These are phyloP conservation scores for Hirundichthys speculiger DNA, from an alignment of 2,113 vertebrate species.

Conservation along the genomic window DNA sequence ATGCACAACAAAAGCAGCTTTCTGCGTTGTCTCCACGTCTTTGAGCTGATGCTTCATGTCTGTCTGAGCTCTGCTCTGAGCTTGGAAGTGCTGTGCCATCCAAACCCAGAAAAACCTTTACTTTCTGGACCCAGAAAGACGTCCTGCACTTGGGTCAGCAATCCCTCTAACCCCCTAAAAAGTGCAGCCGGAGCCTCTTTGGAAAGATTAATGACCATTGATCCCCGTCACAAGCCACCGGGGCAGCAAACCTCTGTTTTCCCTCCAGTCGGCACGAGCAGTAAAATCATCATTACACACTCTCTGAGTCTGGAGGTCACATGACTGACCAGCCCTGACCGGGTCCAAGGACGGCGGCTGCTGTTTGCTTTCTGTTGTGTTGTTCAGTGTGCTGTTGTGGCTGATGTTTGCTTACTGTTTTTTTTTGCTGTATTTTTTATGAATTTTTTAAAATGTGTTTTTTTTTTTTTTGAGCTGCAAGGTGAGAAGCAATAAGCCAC, in stretches of 20 bases:
- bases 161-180: slow-evolving; percentile 69
- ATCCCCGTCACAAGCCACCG: slow-evolving; percentile 69
- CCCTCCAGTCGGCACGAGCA: slow-evolving; percentile 48
- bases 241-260: slow-evolving; percentile 62
- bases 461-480: slow-evolving; percentile 17
- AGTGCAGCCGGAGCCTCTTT: slow-evolving; percentile 74
- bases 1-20: not conserved
- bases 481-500: slow-evolving; percentile 2
- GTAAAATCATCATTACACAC: slow-evolving; percentile 70
- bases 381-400: slow-evolving; percentile 38
- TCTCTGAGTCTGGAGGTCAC: slow-evolving; percentile 47
- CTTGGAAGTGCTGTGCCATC: slow-evolving; percentile 62
- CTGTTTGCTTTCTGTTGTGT: slow-evolving; percentile 38
- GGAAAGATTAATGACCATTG: slow-evolving; percentile 82
- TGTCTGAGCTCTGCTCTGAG: slow-evolving; percentile 23
- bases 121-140: slow-evolving; percentile 65
- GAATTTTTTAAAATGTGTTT: slow-evolving; percentile 8
- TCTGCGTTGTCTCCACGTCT: not conserved
- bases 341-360: slow-evolving; percentile 46
- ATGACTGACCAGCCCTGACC: slow-evolving; percentile 25
- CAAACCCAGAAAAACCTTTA: slow-evolving; percentile 64
- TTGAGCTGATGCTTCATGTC: slow-evolving; percentile 4
- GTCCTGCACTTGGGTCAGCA: slow-evolving; percentile 76
- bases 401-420: slow-evolving; percentile 36
- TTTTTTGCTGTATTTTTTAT: slow-evolving; percentile 9